A percentile compares a stretch with the other conserved stretches of the same genome.
phyloP scores from a whole-genome alignment of 2,113 vertebrate species.

The Sinocyclocheilus anophthalmus region DNA sequence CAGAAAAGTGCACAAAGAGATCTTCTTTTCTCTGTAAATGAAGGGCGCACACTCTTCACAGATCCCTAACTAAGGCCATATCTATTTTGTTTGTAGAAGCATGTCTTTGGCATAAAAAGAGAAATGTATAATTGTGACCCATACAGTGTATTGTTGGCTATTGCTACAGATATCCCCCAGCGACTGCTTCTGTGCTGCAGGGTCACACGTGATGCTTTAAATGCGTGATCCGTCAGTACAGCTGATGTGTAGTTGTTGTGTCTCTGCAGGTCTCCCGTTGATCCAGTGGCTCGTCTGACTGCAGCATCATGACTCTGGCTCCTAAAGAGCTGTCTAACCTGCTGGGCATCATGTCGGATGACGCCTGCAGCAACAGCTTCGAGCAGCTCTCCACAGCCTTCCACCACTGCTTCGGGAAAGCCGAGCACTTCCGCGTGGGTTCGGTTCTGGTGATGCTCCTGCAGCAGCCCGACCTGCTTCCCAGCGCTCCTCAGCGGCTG shows the following conservation, averaged over 20 bases:
- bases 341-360: slow-evolving; percentile 94
- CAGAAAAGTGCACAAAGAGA: too few relatives aligned
- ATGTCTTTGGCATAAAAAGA: too few relatives aligned
- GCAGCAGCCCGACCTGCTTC: slow-evolving; percentile 95
- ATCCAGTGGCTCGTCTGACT: neutral
- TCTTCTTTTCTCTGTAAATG: too few relatives aligned
- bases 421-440: slow-evolving; percentile 93
- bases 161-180: too few relatives aligned
- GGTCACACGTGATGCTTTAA: too few relatives aligned
- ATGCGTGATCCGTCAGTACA: too few relatives aligned
- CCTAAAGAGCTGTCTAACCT: slow-evolving; percentile 94
- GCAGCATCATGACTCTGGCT: slow-evolving; percentile 84
- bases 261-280: neutral
- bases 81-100: too few relatives aligned
- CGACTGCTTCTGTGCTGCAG: too few relatives aligned
- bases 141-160: too few relatives aligned
- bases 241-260: neutral
- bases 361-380: slow-evolving; percentile 91
- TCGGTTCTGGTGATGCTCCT: slow-evolving; percentile 94
- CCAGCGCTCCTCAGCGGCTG: slow-evolving; percentile 92
- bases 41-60: too few relatives aligned
- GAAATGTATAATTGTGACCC: too few relatives aligned
- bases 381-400: slow-evolving; percentile 93
- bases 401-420: slow-evolving; percentile 94
- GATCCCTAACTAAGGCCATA: too few relatives aligned